Evolutionary conservation across 2,797 vertebrate species (phyloP), one percentile per base, ranked within the genome.

Genomic region (Oreonectes daqikongensis): DNA sequence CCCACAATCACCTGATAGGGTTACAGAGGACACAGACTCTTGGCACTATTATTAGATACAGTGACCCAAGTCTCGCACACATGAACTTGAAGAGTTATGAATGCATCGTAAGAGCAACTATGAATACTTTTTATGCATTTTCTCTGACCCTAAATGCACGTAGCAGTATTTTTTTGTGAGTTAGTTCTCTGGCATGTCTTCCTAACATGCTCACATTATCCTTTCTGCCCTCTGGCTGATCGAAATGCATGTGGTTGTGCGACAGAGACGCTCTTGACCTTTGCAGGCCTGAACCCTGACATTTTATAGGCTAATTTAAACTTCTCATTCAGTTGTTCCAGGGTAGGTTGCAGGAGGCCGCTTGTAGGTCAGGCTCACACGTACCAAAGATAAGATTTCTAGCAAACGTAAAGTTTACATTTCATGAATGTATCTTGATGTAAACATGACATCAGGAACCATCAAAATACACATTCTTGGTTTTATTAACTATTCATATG

Each of bases 231-330:
- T 3, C 22, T 74, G 65, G 75, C 60, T 68, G 65, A 46, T 30
- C 72, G 69, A 81, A 79, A 81, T 82, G 20, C 79, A 79, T 78
- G 85, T 81, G 64, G 78, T 69, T 67, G 77, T 64, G 20, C 75
- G 24, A 72, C 40, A 8, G 2, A 83, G 67, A 35, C 48, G 4
- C 75, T 35, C 18, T 18, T 89, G 89, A 88, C 90, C 85, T 92
- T 93, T 89, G 80, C 78, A 87, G 60, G 83, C 76, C 59, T 92
- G 91, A 91, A 92, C 93, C 89, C 87, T 93, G 92, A 89, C 91
- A 88, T 94, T 94, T 88, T 78, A 69, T n/a, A 50, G 81, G 90
- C 89, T 93, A 93, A 93, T 90, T 93, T 92, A 92, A 94, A 89
- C 92, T 86, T 80, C 71, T 69, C 80, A 82, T 82, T 85, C 84